These are phyloP conservation scores for Crenuchus spilurus DNA, from an alignment of 2,797 vertebrate genomes.

Conservation along the genomic window DNA sequence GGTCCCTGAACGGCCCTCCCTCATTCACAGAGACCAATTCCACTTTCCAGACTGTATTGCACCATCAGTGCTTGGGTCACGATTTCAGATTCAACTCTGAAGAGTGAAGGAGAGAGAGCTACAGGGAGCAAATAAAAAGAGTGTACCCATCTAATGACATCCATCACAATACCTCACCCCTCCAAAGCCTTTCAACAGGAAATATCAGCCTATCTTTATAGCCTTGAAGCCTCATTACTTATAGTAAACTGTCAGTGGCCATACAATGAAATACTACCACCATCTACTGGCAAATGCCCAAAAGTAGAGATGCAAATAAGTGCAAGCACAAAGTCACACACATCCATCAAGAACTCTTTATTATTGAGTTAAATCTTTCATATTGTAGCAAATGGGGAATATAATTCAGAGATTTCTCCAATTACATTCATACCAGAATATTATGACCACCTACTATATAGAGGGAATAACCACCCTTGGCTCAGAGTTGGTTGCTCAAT, in stretches of 20 bases:
- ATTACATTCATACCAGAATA: neutral
- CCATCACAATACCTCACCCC: conserved; percentile 11
- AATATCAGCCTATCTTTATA: conserved; percentile 35
- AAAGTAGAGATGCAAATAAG: conserved; percentile 25
- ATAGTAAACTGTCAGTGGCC: conserved; percentile 18
- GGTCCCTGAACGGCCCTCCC: neutral
- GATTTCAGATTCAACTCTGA: conserved; percentile 29
- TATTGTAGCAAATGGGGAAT: neutral
- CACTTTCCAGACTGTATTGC: conserved; percentile 7
- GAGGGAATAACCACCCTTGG: too few relatives aligned
- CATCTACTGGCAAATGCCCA: conserved; percentile 56
- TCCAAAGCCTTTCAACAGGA: conserved; percentile 15
- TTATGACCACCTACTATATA: too few relatives aligned
- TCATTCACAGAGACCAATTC: neutral
- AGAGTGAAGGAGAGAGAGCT: conserved; percentile 8
- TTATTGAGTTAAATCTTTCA: conserved; percentile 22
- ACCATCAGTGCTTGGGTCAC: conserved; percentile 13
- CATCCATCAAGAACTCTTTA: conserved; percentile 7
- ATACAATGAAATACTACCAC: conserved; percentile 51
- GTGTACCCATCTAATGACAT: conserved; percentile 12
- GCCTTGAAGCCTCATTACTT: conserved; percentile 35
- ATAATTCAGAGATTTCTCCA: neutral
- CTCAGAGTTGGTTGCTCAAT: too few relatives aligned
- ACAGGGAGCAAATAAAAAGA: conserved; percentile 26
- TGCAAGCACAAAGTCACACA: conserved; percentile 2